Base-by-base conservation (phyloP, 2,113 vertebrate species). In the Bubalus kerabau region DNA sequence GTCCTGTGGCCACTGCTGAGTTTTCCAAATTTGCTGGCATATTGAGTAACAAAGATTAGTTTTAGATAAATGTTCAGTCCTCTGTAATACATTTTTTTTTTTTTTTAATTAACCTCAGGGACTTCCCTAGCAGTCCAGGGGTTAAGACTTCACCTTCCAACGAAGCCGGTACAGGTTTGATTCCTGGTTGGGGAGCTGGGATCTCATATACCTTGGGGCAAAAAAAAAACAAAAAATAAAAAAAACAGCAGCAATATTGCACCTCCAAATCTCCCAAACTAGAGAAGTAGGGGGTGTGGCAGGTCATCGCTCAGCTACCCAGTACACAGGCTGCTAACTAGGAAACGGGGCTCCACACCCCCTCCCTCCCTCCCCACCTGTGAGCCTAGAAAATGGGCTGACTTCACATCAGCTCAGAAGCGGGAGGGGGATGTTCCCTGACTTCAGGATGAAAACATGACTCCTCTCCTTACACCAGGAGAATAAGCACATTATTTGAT, bases 401-500 rank as follows among this genome's bases (percentile, higher is more conserved):
- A 40, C 56, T 86, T 87, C 71, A 46, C 52, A 40, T 60, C 80
- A 64, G 96, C 90, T n/a, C 50, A 13, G 74, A 43, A 62, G 62
- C 1, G 23, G 86, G 67, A 86, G 50, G 74, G 46, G 26, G 36
- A 12, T 26, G 52, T 46, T 40, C 40, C 15, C 59, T 26, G 13
- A 52, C 62, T 82, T 52, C 32, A 71, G 57, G 90, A 78, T 32
- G n/a, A 88, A 94, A 87, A 76, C 74, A 86, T 3, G 28, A 82
- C 71, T 91, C 85, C 21, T 90, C 59, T 88, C 74, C 82, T 64
- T 80, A 60, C 11, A 48, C 26, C 2, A 8, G 46, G 64, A 93
- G 60, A 92, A 90, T 7, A 50, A 94, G 87, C 54, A 60, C 46
- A 36, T 91, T 95, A 95, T 94, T 54, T 43, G 36, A 97, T 83